These are phyloP conservation scores for Montipora efflorescens DNA, from an alignment of 64 coral and sea anemone species.

Conservation along the genomic window DNA sequence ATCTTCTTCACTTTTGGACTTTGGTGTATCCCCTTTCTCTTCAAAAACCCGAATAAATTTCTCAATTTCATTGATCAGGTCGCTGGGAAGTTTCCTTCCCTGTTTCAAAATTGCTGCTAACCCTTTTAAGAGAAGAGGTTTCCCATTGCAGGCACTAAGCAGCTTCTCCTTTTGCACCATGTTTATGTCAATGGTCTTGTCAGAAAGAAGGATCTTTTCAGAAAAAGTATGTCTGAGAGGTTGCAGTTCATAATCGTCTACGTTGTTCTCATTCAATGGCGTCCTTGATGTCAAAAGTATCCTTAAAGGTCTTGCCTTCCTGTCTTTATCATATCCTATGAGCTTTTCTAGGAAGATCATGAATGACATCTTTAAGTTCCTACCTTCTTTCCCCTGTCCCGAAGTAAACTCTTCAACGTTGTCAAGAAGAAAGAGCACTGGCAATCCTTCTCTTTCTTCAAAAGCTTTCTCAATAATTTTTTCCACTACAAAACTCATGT, in stretches of 20 bases:
- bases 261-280: background rate
- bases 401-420: constrained; percentile 10
- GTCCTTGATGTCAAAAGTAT: constrained; percentile 23
- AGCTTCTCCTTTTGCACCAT: background rate
- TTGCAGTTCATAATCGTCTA: background rate
- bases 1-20: background rate
- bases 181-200: background rate
- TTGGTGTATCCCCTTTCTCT: background rate
- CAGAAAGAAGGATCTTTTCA: background rate
- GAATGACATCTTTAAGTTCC: constrained; percentile 14
- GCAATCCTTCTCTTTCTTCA: background rate
- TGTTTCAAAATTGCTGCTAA: background rate
- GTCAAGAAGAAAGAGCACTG: constrained; percentile 27
- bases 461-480: background rate
- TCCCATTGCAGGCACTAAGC: background rate
- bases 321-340: background rate
- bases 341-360: constrained; percentile 9
- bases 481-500: background rate
- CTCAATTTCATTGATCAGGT: background rate
- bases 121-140: constrained; percentile 17
- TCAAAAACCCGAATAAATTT: background rate
- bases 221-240: background rate
- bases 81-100: background rate
- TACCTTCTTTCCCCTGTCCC: constrained; percentile 8
- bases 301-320: background rate